Percentiles rank a stretch among this genome's conserved stretches.
Evolutionary conservation across 2,113 vertebrate genomes (phyloP).

Genomic region (Nipponia nippon): DNA sequence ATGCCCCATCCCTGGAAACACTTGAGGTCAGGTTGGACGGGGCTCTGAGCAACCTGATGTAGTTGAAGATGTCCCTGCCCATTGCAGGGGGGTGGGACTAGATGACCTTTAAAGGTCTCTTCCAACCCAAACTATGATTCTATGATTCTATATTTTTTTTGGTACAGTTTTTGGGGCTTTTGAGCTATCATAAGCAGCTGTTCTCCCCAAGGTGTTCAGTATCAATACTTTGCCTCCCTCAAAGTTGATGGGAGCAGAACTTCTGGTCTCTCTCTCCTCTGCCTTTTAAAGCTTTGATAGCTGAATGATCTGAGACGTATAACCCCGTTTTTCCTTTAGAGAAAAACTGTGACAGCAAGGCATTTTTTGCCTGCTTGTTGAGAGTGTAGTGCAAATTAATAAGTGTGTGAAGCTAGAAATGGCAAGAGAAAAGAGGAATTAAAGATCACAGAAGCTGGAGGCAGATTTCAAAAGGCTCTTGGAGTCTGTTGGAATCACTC

Average conservation of each 20-base stretch:
- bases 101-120: neutral
- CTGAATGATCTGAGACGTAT: neutral
- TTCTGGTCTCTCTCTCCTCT: neutral
- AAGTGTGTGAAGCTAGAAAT: constrained; percentile 9
- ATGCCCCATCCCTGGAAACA: neutral
- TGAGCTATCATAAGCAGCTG: neutral
- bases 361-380: neutral
- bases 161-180: neutral
- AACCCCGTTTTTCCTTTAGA: constrained; percentile 19
- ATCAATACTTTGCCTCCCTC: neutral
- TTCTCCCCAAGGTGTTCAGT: neutral
- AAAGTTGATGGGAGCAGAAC: neutral
- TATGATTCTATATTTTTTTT: neutral
- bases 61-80: neutral
- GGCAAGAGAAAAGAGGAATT: constrained; percentile 52
- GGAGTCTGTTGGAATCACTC: constrained; percentile 8
- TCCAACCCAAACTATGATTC: neutral
- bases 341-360: neutral
- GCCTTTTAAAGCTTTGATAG: neutral
- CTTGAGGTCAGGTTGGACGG: neutral
- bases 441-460: constrained; percentile 45
- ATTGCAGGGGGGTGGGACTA: neutral
- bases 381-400: neutral
- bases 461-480: constrained; percentile 45
- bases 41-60: neutral